Evolutionary conservation across 92 coral and sea anemone genomes (phyloP).

Genomic region (Porites evermanni): DNA sequence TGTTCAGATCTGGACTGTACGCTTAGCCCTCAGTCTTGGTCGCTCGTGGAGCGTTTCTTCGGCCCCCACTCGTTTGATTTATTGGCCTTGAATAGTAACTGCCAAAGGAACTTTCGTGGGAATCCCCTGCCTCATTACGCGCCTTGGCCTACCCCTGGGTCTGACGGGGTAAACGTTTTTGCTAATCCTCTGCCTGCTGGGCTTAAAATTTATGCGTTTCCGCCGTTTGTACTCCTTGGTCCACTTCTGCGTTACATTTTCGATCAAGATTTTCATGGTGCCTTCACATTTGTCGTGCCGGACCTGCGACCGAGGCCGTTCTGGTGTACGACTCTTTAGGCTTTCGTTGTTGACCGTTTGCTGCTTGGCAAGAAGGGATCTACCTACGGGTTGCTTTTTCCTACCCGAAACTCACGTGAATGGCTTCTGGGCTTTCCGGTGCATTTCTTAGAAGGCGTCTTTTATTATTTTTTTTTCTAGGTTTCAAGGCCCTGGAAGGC

Average conservation of each 20-base stretch:
- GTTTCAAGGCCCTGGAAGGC: slow-evolving; percentile 43
- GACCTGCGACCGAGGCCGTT: slow-evolving; percentile 13
- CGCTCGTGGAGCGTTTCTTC: slow-evolving; percentile 35
- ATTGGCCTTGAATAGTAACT: no score
- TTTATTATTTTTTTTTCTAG: slow-evolving; percentile 9
- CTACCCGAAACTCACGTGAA: slow-evolving; percentile 8
- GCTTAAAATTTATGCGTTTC: slow-evolving; percentile 54
- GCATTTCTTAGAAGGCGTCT: slow-evolving; percentile 1
- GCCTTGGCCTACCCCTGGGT: slow-evolving; percentile 54
- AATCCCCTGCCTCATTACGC: slow-evolving; percentile 43
- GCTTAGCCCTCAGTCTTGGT: no score
- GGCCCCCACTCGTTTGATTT: slow-evolving; percentile 51
- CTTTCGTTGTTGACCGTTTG: slow-evolving; percentile 29
- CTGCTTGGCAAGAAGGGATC: slow-evolving; percentile 42
- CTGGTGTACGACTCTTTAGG: slow-evolving; percentile 44
- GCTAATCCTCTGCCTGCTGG: slow-evolving; percentile 43
- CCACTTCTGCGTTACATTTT: slow-evolving; percentile 34
- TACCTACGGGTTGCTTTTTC: slow-evolving; percentile 34
- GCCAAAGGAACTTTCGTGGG: not conserved
- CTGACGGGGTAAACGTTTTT: slow-evolving; percentile 32
- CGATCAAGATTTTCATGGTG: slow-evolving; percentile 30
- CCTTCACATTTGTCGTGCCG: slow-evolving; percentile 33
- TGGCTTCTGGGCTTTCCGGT: slow-evolving; percentile 53
- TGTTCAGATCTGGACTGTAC: slow-evolving; percentile 44
- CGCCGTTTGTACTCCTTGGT: slow-evolving; percentile 49